phyloP scores from a whole-genome alignment of 2,113 vertebrate genomes.

The Numenius arquata region DNA sequence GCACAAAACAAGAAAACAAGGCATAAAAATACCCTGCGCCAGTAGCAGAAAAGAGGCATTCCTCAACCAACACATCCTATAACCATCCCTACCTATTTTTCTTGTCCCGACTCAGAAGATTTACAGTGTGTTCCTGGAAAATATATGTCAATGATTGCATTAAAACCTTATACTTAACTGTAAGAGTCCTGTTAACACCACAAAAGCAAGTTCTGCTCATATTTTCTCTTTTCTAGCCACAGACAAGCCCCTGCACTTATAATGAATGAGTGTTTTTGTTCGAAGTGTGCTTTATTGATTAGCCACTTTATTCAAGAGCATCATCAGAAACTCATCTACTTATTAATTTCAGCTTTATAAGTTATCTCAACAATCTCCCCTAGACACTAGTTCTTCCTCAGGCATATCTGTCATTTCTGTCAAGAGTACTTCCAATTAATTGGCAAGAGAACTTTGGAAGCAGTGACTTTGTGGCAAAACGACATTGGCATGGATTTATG shows the following conservation, averaged over 20 bases:
- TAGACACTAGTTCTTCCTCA: background rate
- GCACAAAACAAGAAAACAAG: background rate
- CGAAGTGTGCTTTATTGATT: constrained; percentile 38
- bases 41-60: background rate
- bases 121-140: background rate
- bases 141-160: accelerated
- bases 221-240: background rate
- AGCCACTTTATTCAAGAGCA: constrained; percentile 18
- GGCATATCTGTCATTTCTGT: constrained; percentile 9
- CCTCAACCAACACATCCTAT: background rate
- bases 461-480: background rate
- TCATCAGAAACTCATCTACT: constrained; percentile 28
- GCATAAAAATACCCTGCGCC: background rate
- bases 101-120: background rate
- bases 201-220: background rate
- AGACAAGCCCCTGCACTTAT: background rate
- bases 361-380: background rate
- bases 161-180: background rate
- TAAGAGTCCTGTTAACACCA: background rate
- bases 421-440: constrained; percentile 2
- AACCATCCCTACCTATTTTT: background rate
- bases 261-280: constrained; percentile 10
- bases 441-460: background rate
- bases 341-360: constrained; percentile 44
- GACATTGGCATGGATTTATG: background rate